Base-by-base conservation (phyloP, 2,888 invertebrate genomes). In the Mesorhabditis spiculigera region DNA sequence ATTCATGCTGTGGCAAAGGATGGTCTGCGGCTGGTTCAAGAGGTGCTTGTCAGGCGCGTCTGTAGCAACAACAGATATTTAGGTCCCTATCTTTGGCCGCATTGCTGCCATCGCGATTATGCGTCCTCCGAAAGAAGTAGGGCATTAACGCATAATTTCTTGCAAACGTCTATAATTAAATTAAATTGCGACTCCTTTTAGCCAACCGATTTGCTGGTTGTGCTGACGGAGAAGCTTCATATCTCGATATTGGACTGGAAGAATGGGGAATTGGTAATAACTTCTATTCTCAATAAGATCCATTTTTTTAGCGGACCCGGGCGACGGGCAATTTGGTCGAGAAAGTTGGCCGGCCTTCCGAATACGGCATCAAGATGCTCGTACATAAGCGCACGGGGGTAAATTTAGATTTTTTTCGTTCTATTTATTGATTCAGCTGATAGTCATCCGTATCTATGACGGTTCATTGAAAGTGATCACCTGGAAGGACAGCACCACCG, bases 401-500 rank as follows among this genome's bases (percentile, higher is more conserved):
- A 10, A 65, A 75, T 70, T n/a, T 58, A 8, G n/a, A 5, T 10
- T 66, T 68, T n/a, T n/a, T 68, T 45, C 43, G 4, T 5, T 16
- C n/a, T 62, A 61, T 10, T 8, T 43, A 62, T 50, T n/a, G 28
- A 28, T 82, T 73, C 67, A 82, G 79, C 93, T 96, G 3, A 96
- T 98, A 84, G 97, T 95, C 5, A 90, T 98, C 76, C 90, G 96
- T 74, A 89, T 97, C 0, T 98, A 97, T 87, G 96, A 96, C 89
- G 97, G 97, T 3, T 89, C 96, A 10, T 93, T 98, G 85, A 98
- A 98, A 88, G 93, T 98, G 73, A 95, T 98, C 83, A 95, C 96
- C 0, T 89, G 97, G 77, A 95, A 96, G 83, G 93, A 92, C 85
- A 94, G 93, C 78, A 58, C n/a, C n/a, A n/a, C n/a, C n/a, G n/a